These are phyloP conservation scores for Agonopterix arenella DNA, from an alignment of 2,888 invertebrate species.

Conservation along the genomic window DNA sequence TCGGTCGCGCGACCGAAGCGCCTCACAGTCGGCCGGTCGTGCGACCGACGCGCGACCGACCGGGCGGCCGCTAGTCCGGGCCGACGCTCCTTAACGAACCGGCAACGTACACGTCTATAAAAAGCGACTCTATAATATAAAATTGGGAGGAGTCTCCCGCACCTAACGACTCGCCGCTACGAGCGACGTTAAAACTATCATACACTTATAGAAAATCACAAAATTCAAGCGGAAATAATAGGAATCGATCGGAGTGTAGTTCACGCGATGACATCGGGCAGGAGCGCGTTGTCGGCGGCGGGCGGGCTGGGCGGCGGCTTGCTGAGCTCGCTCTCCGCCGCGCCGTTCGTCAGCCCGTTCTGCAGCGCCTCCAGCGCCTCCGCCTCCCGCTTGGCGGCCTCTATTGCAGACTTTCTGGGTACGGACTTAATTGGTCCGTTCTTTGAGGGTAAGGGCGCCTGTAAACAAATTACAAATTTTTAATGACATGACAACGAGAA, in stretches of 20 bases:
- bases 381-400: constrained; percentile 21
- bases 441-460: constrained; percentile 43
- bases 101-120: constrained; percentile 60
- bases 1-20: constrained; percentile 3
- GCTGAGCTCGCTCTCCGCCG: constrained; percentile 20
- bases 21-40: constrained; percentile 8
- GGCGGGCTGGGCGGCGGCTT: constrained; percentile 74
- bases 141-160: constrained; percentile 66
- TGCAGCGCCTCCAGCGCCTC: constrained; percentile 7
- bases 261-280: constrained; percentile 71
- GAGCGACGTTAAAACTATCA: constrained; percentile 61
- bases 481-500: too few relatives aligned
- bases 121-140: constrained; percentile 74
- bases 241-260: constrained; percentile 43
- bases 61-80: constrained; percentile 7
- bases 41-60: constrained; percentile 3
- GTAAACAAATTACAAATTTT: constrained; percentile 15
- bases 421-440: constrained; percentile 35
- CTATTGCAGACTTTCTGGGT: constrained; percentile 16
- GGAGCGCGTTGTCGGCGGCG: constrained; percentile 49
- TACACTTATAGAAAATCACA: constrained; percentile 76
- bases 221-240: constrained; percentile 75
- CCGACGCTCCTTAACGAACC: constrained; percentile 26
- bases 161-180: constrained; percentile 62
- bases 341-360: constrained; percentile 25